A percentile compares a stretch with the other conserved stretches of the same genome.
phyloP scores from a whole-genome alignment of 2,797 vertebrate genomes.

The Ctenochaetus hawaiiensis region DNA sequence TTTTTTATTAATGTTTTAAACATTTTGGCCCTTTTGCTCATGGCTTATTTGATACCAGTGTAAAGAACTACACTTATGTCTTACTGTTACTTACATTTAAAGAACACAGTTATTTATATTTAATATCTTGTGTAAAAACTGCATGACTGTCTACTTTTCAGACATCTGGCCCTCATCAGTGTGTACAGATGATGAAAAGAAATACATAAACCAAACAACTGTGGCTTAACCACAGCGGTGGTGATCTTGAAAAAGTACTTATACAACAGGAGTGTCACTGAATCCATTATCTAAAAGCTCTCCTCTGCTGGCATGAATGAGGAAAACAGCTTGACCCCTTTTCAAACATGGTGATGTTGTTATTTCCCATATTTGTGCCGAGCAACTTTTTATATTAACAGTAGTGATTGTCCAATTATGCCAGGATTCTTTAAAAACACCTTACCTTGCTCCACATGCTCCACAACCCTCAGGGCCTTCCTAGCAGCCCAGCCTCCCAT shows the following conservation, averaged over 20 bases:
- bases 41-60: neutral
- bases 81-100: neutral
- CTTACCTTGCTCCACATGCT: constrained; percentile 97
- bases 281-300: no score
- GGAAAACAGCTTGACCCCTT: no score
- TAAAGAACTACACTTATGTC: neutral
- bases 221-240: no score
- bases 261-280: no score
- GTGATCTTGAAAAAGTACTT: no score
- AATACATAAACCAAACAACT: no score
- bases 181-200: no score
- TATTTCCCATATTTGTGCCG: neutral
- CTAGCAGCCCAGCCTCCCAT: constrained; percentile 99
- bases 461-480: constrained; percentile 94
- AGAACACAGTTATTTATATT: neutral
- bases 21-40: neutral
- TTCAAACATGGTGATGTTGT: no score
- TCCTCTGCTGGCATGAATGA: no score
- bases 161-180: no score
- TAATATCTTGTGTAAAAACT: neutral
- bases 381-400: neutral
- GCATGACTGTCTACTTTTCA: neutral
- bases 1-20: neutral
- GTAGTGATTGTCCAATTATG: neutral
- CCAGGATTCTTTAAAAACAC: neutral